Conservation (phyloP, 1,140 invertebrate genomes). For the Holotrichia oblita region DNA sequence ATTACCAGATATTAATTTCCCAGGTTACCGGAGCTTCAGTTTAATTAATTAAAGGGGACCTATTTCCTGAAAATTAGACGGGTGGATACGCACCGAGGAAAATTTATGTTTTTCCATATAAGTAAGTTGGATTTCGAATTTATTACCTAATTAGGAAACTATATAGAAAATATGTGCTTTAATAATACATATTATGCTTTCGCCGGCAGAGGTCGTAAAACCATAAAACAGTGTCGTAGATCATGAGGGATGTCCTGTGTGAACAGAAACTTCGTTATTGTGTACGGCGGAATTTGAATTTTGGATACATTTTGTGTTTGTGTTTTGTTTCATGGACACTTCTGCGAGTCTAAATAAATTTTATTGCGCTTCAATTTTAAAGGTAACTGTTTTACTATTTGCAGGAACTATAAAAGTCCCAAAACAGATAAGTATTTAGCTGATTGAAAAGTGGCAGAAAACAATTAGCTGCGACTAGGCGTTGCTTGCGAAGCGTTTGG, state of each 20-base stretch:
- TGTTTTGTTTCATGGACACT: too few relatives aligned
- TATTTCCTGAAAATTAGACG: slow-evolving; percentile 12
- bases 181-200: slow-evolving; percentile 9
- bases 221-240: not conserved
- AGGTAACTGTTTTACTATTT: too few relatives aligned
- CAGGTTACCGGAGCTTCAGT: not conserved
- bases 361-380: too few relatives aligned
- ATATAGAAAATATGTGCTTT: slow-evolving; percentile 20
- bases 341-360: too few relatives aligned
- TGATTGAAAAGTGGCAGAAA: too few relatives aligned
- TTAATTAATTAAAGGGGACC: slow-evolving; percentile 24
- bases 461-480: too few relatives aligned
- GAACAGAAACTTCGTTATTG: too few relatives aligned
- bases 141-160: slow-evolving; percentile 27
- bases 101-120: slow-evolving; percentile 30
- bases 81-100: not conserved
- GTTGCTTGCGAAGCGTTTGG: too few relatives aligned
- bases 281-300: too few relatives aligned
- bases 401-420: too few relatives aligned
- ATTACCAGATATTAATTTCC: slow-evolving; percentile 29
- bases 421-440: too few relatives aligned
- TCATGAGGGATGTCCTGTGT: not conserved
- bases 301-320: too few relatives aligned
- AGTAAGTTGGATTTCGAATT: not conserved
- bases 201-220: not conserved